Conservation (phyloP, 2,113 vertebrate species). For the Bos taurus region ARS-UCD2.0 NC_037340.1:69622501-69623000, state of each 20-base stretch:
- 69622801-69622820: neutral
- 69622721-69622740: neutral
- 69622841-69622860: neutral
- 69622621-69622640: conserved; percentile 69
- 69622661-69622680: conserved; percentile 51
- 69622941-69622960: neutral
- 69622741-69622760: neutral
- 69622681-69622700: neutral
- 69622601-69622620: conserved; percentile 78
- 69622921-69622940: neutral
- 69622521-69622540: conserved; percentile 90
- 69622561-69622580: conserved; percentile 86
- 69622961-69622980: neutral
- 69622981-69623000: neutral
- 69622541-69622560: conserved; percentile 87
- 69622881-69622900: neutral
- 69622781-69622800: neutral
- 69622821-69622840: neutral
- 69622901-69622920: neutral
- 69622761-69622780: neutral
- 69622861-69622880: neutral
- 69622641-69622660: conserved; percentile 66
- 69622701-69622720: neutral
- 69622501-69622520: conserved; percentile 87
- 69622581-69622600: conserved; percentile 88